These are phyloP conservation scores for Spicauda simplicius DNA, from an alignment of 2,888 invertebrate species.

Conservation along the genomic window DNA sequence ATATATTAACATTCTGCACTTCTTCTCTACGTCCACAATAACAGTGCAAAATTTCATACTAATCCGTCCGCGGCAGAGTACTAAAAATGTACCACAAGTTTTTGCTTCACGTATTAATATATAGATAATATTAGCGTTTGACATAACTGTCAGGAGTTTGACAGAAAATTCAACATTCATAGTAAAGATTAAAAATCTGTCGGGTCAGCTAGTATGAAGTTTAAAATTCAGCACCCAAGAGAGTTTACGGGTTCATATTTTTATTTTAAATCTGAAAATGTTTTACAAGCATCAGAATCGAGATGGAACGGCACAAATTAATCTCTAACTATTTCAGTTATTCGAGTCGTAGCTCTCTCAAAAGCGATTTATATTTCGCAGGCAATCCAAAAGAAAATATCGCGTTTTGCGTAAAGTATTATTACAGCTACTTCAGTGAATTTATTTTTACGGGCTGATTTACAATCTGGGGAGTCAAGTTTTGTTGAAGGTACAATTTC, in stretches of 20 bases:
- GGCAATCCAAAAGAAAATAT: constrained; percentile 27
- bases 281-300: neutral
- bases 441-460: constrained; percentile 27
- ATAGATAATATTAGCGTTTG: no score
- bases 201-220: no score
- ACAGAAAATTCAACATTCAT: no score
- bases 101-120: no score
- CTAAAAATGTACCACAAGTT: no score
- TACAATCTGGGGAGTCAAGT: constrained; percentile 24
- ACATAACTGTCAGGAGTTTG: no score
- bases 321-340: constrained; percentile 20
- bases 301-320: constrained; percentile 1
- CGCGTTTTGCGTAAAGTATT: constrained; percentile 24
- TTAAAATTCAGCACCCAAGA: neutral
- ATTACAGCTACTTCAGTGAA: constrained; percentile 23
- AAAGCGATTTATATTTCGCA: constrained; percentile 16
- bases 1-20: no score
- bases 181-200: no score
- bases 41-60: no score
- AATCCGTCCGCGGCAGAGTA: no score
- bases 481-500: constrained; percentile 15
- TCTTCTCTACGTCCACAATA: no score
- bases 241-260: neutral
- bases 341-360: constrained; percentile 12
- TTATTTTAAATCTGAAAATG: neutral